Base-by-base conservation (phyloP, 2,797 vertebrate species). In the Lagocephalus sceleratus region DNA sequence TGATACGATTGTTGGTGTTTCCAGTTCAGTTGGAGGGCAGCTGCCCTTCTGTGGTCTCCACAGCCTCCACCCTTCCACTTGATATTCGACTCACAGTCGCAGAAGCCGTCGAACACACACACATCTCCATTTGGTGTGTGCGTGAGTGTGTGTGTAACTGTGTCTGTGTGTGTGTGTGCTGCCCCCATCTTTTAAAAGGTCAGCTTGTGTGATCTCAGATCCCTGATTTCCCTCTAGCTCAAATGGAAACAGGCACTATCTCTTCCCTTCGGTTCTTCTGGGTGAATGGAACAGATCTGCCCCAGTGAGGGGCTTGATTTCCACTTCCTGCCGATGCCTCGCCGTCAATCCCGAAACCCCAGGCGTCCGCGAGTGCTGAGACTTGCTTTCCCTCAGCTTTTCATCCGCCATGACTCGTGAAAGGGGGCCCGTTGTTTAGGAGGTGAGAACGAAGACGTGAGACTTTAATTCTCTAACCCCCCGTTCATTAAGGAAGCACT, bases 221-320 rank as follows among this genome's bases (percentile, higher is more conserved):
- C 52, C 41, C 50, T 17, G 41, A 40, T 53, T 65, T 61, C 43
- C 60, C 57, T 50, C 25, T 29, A 26, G 48, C n/a, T n/a, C n/a
- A n/a, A n/a, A n/a, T n/a, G n/a, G n/a, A n/a, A n/a, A n/a, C n/a
- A n/a, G n/a, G n/a, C n/a, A n/a, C n/a, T n/a, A n/a, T n/a, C 43
- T 51, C 25, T 52, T 38, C 43, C 60, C 38, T 19, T 8, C 38
- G 62, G 25, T 50, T 60, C 26, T 51, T 41, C 67, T 32, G 64
- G 57, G 76, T 66, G 63, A 42, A 57, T 56, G 64, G 60, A 80
- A 86, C 57, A 70, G 63, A 54, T 81, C 79, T 71, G 61, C 71
- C 69, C 57, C 54, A 38, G 73, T 53, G 54, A 54, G 66, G 57
- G 59, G 60, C 63, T 57, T 38, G 59, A 75, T 50, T 73, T 41